A percentile compares a stretch with the other conserved stretches of the same genome.
Conservation (phyloP, 1,140 invertebrate species). For the Heliconius melpomene region DNA sequence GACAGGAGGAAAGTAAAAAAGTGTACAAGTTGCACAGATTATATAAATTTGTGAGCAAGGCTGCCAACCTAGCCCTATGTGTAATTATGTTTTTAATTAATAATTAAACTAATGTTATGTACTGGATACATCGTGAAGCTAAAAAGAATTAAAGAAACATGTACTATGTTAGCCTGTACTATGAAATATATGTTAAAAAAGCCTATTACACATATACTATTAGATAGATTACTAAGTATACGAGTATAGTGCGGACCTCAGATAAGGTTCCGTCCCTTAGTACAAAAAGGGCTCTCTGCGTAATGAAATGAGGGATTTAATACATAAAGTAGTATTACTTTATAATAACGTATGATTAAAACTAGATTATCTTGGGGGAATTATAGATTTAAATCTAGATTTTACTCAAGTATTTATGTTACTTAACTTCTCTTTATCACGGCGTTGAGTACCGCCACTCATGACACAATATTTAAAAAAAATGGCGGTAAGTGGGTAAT, state of each 20-base stretch:
- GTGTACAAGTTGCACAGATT: neutral
- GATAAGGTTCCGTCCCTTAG: neutral
- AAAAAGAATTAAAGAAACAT: too few species aligned
- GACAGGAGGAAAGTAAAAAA: neutral
- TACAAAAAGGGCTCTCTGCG: neutral
- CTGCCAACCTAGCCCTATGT: neutral
- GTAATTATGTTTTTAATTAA: neutral
- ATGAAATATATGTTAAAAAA: too few species aligned
- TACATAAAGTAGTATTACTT: neutral
- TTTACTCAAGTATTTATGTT: neutral
- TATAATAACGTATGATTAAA: neutral
- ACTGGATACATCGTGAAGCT: neutral
- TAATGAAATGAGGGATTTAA: neutral
- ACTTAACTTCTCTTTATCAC: neutral
- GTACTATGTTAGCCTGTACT: too few species aligned
- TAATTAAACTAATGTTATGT: too few species aligned
- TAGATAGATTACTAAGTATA: neutral
- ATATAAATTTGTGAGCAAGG: neutral
- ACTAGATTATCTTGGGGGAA: neutral
- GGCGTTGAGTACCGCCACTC: too few species aligned
- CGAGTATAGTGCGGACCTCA: neutral
- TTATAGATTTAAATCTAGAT: neutral
- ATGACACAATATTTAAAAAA: too few species aligned
- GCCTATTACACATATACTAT: neutral
- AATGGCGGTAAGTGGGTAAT: too few species aligned